A percentile compares a stretch with the other conserved stretches of the same genome.
Conservation (phyloP, 2,888 invertebrate genomes). For the Pollenia labialis region DNA sequence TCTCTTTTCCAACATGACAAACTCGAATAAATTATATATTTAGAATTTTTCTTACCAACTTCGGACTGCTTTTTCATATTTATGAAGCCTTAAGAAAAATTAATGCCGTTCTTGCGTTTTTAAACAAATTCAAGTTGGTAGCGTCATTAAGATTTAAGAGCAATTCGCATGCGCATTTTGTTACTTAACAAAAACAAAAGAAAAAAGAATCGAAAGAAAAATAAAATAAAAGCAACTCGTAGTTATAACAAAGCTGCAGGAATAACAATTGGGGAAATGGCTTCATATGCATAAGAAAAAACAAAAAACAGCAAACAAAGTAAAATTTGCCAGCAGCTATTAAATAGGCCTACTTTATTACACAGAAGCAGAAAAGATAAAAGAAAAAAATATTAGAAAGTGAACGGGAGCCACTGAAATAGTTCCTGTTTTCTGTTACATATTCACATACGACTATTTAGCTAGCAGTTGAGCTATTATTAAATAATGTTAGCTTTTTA, state of each 20-base stretch:
- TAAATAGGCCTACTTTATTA: constrained; percentile 70
- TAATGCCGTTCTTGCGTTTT: constrained; percentile 65
- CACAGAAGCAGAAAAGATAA: constrained; percentile 12
- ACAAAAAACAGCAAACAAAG: constrained; percentile 12
- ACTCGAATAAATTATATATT: constrained; percentile 64
- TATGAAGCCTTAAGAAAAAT: constrained; percentile 34
- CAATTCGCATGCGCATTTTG: constrained; percentile 73
- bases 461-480: constrained; percentile 8
- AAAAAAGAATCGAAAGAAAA: not conserved
- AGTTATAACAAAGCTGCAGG: constrained; percentile 16
- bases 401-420: constrained; percentile 70
- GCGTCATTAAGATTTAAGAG: constrained; percentile 76
- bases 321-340: constrained; percentile 57
- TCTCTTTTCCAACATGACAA: constrained; percentile 3
- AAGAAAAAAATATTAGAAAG: constrained; percentile 72
- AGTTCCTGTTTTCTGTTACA: constrained; percentile 54
- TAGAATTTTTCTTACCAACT: constrained; percentile 25
- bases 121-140: constrained; percentile 53
- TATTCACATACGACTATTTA: constrained; percentile 21
- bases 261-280: constrained; percentile 34
- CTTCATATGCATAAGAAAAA: not conserved
- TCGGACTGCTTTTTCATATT: constrained; percentile 28
- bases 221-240: not conserved
- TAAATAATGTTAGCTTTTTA: constrained; percentile 29
- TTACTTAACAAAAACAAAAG: not conserved